Conservation (phyloP, 2,888 invertebrate species). For the Leucophenga maculata region DNA sequence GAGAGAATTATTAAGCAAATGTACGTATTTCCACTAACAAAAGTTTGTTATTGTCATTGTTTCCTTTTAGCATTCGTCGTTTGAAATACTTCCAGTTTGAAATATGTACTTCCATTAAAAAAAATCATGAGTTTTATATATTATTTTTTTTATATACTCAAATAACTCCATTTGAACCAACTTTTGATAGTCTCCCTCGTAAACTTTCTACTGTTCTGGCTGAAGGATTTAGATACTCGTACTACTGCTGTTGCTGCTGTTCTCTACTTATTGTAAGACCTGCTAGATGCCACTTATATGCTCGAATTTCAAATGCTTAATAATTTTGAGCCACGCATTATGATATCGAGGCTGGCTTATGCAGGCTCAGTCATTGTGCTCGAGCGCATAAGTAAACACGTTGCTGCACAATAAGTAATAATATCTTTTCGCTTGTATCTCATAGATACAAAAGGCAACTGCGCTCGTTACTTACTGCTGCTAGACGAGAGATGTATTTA, state of each 20-base stretch:
- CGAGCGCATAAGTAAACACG: constrained; percentile 41
- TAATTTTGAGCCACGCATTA: constrained; percentile 19
- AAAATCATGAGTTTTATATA: too few species aligned
- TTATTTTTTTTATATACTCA: too few species aligned
- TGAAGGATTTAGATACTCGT: constrained; percentile 1
- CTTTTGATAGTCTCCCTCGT: background rate
- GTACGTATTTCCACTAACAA: too few species aligned
- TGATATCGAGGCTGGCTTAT: background rate
- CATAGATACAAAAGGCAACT: background rate
- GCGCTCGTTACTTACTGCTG: background rate
- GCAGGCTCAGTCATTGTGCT: constrained; percentile 32
- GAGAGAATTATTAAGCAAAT: too few species aligned
- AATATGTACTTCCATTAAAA: too few species aligned
- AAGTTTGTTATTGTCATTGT: too few species aligned
- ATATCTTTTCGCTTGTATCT: constrained; percentile 23
- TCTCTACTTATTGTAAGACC: background rate
- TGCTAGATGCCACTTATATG: constrained; percentile 8
- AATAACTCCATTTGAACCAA: too few species aligned
- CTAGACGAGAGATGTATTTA: background rate
- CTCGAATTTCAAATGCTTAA: constrained; percentile 24
- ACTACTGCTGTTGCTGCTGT: background rate
- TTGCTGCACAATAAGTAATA: constrained; percentile 10
- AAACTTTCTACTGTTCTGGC: background rate
- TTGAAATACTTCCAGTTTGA: too few species aligned
- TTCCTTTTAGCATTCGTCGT: too few species aligned